phyloP scores from a whole-genome alignment of 2,888 invertebrate species.

The Andricus quercusramuli region DNA sequence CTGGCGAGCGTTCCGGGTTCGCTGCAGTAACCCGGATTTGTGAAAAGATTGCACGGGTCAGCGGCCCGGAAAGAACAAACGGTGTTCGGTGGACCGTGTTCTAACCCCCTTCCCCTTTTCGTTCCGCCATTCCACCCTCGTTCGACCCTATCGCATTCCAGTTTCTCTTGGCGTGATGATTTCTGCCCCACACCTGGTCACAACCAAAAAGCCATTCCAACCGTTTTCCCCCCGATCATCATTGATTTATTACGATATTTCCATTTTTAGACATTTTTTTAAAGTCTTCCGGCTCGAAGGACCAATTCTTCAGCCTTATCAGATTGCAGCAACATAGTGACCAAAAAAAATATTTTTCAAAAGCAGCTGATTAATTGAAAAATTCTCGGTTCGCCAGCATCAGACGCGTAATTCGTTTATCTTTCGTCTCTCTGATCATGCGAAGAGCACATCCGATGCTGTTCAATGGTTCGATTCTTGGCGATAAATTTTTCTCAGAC shows the following conservation, averaged over 20 bases:
- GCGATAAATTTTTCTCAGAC: constrained; percentile 68
- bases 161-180: constrained; percentile 55
- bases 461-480: constrained; percentile 48
- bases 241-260: background rate
- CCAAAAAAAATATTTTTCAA: too few species aligned
- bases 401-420: constrained; percentile 25
- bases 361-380: background rate
- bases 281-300: too few species aligned
- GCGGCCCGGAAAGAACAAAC: constrained; percentile 77
- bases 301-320: too few species aligned
- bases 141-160: constrained; percentile 57
- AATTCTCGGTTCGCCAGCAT: background rate
- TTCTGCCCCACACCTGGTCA: constrained; percentile 55
- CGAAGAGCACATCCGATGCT: constrained; percentile 49
- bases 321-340: too few species aligned
- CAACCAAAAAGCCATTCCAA: constrained; percentile 15
- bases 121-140: constrained; percentile 45
- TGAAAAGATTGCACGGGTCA: constrained; percentile 77
- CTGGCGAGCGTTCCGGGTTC: constrained; percentile 63
- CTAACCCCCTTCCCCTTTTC: constrained; percentile 65
- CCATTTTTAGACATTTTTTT: background rate
- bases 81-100: constrained; percentile 75
- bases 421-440: constrained; percentile 41
- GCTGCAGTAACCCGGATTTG: constrained; percentile 75
- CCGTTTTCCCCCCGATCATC: background rate